A percentile compares a stretch with the other conserved stretches of the same genome.
Conservation (phyloP, 1,140 invertebrate genomes). For the Bombus ignitus region DNA sequence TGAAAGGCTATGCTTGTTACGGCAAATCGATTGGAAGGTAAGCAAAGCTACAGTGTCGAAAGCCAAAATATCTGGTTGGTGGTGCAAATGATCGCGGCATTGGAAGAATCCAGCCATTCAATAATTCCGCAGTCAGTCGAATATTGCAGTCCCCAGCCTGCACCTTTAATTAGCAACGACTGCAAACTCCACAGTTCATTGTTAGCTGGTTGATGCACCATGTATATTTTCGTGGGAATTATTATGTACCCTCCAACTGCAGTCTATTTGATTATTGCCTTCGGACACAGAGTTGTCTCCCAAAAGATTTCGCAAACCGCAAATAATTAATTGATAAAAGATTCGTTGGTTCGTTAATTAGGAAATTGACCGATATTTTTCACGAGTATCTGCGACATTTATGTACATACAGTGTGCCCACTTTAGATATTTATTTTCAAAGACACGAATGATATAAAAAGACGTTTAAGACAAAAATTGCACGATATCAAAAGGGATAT, state of each 20-base stretch:
- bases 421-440: too few relatives aligned
- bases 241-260: slow-evolving; percentile 9
- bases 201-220: not conserved
- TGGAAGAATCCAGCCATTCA: slow-evolving; percentile 3
- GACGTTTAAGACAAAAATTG: too few relatives aligned
- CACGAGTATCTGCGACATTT: too few relatives aligned
- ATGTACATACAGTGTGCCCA: too few relatives aligned
- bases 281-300: too few relatives aligned
- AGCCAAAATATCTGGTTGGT: slow-evolving; percentile 43
- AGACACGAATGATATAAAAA: too few relatives aligned
- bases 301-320: too few relatives aligned
- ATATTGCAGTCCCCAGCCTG: slow-evolving; percentile 1
- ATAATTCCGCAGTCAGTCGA: slow-evolving; percentile 2
- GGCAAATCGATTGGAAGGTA: not conserved
- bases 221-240: not conserved
- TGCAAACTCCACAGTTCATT: slow-evolving; percentile 21
- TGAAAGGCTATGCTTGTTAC: not conserved
- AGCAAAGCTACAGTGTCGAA: not conserved
- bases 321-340: not conserved
- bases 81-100: not conserved
- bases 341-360: not conserved
- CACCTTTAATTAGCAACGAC: slow-evolving; percentile 29
- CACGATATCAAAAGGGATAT: too few relatives aligned
- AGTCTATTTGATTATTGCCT: not conserved
- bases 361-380: not conserved